phyloP scores from a whole-genome alignment of 2,797 vertebrate genomes.

The Meriones psammophilus region DNA sequence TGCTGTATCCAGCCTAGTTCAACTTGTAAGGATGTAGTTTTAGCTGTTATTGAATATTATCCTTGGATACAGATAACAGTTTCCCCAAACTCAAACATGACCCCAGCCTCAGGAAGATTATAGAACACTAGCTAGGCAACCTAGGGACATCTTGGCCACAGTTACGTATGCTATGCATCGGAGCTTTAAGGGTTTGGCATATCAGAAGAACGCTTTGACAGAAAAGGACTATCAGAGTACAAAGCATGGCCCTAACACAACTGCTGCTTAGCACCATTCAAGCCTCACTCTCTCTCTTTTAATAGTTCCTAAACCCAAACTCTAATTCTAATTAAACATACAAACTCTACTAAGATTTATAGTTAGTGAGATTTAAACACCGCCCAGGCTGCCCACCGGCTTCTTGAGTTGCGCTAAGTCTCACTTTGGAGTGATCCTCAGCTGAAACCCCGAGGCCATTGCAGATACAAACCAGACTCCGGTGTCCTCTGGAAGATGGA shows the following conservation, averaged over 20 bases:
- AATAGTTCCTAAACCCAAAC: background rate
- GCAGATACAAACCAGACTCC: constrained; percentile 93
- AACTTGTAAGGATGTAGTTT: background rate
- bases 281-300: background rate
- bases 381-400: background rate
- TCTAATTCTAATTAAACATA: background rate
- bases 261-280: background rate
- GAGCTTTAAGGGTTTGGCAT: too few species aligned
- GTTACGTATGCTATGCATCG: accelerated
- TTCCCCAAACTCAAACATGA: background rate
- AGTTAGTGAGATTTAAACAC: background rate
- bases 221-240: background rate
- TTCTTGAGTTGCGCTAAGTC: background rate
- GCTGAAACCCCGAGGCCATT: background rate
- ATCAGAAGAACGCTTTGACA: background rate
- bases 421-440: background rate
- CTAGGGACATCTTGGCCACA: accelerated
- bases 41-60: background rate
- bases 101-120: background rate
- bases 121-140: background rate
- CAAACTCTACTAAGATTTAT: background rate
- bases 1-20: background rate
- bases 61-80: background rate
- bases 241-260: background rate
- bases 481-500: constrained; percentile 98